Evolutionary conservation across 2,888 invertebrate genomes (phyloP), one percentile per base, ranked within the genome.

Genomic region (Thalpophila matura): DNA sequence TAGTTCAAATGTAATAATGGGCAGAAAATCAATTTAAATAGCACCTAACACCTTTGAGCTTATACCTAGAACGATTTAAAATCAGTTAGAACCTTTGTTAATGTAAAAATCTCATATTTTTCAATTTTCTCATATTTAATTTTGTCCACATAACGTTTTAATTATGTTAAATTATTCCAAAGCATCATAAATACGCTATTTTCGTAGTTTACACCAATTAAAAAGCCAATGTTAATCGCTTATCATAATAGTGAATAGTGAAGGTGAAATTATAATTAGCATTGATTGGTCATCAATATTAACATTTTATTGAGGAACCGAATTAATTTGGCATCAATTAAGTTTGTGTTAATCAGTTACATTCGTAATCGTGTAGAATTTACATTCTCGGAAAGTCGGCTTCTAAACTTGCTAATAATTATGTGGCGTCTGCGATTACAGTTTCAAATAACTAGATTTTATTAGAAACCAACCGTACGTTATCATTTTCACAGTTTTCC

Each of bases 221-320:
- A 35, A 43, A n/a, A 16, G 0, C 3, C 26, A 16, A 22, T 16
- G 26, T 2, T 26, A 62, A 55, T 70, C 38, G 40, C 37, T 49
- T 43, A 63, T 61, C 53, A 49, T 55, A 53, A 47, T 35, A 38
- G 46, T 51, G 18, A 53, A 47, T 35, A 38, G 46, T 51, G 18
- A 67, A 69, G 22, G 59, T 55, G 67, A 74, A 76, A 78, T 74
- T 57, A 62, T 49, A 60, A 63, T 73, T 79, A 55, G 62, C 71
- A 74, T 77, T 31, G 22, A 72, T 66, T 49, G 60, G 20, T 62
- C 29, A 59, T 71, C 6, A 51, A 57, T 18, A 35, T 35, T 27
- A 55, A 55, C 27, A 62, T 57, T 60, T 37, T 20, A 65, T 60
- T 50, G 16, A 45, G 33, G 42, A 59, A 65, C 49, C 20, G 46